Percentiles rank a stretch among this genome's conserved stretches.
Evolutionary conservation across 2,113 vertebrate species (phyloP).

Genomic region (Dryoscopus gambensis): DNA sequence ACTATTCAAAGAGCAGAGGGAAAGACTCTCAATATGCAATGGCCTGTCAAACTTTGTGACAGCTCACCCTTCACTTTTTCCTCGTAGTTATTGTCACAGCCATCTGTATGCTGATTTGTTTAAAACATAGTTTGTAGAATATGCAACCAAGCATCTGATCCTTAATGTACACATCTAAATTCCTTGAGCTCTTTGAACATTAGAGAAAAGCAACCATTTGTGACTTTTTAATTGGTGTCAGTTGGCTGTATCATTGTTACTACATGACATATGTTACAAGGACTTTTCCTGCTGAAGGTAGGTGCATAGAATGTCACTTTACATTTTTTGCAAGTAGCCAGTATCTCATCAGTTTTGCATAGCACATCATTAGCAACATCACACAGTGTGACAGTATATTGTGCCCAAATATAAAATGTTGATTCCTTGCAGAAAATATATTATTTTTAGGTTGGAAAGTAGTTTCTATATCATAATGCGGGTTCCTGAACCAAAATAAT

Average conservation of each 20-base stretch:
- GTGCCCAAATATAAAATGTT: constrained; percentile 9
- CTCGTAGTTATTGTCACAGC: constrained; percentile 33
- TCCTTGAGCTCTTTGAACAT: constrained; percentile 39
- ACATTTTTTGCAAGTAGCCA: constrained; percentile 42
- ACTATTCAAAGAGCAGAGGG: background rate
- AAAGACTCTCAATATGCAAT: background rate
- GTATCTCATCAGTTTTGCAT: constrained; percentile 46
- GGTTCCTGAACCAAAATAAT: background rate
- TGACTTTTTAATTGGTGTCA: constrained; percentile 70
- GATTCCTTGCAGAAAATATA: background rate
- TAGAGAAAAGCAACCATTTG: constrained; percentile 55
- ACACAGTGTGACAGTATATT: constrained; percentile 18
- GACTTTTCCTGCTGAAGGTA: background rate
- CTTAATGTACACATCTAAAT: constrained; percentile 54
- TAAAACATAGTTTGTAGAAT: constrained; percentile 45
- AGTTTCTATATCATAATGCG: background rate
- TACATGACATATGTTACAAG: constrained; percentile 56
- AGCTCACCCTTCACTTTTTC: constrained; percentile 6
- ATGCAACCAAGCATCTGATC: constrained; percentile 43
- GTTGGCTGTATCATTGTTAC: constrained; percentile 52
- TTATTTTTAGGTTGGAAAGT: background rate
- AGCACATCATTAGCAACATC: constrained; percentile 43
- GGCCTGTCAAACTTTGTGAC: constrained; percentile 26
- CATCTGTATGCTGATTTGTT: constrained; percentile 49
- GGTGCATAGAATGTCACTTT: constrained; percentile 24